These are phyloP conservation scores for Xestia ashworthii DNA, from an alignment of 2,888 invertebrate species.

Conservation along the genomic window DNA sequence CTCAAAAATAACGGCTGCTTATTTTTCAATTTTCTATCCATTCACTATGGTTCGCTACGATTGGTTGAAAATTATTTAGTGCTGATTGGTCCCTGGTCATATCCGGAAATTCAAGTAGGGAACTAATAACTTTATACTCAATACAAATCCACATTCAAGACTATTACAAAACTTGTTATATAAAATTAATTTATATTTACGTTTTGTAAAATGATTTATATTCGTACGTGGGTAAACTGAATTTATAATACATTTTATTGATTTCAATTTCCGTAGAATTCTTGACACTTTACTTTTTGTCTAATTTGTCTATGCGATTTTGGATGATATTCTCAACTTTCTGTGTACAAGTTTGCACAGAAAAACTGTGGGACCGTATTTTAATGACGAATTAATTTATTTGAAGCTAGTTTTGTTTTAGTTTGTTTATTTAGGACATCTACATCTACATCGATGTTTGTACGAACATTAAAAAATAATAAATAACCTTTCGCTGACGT, in stretches of 20 bases:
- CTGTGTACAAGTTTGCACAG: background rate
- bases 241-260: background rate
- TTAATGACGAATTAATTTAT: background rate
- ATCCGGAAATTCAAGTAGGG: slow-evolving; percentile 5
- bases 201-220: background rate
- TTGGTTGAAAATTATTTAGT: slow-evolving; percentile 39
- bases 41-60: slow-evolving; percentile 41
- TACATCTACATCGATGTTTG: no score
- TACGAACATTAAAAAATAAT: no score
- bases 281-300: slow-evolving; percentile 11
- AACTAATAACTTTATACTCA: rapidly evolving
- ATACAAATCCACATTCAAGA: rapidly evolving
- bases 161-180: rapidly evolving
- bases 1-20: slow-evolving; percentile 62
- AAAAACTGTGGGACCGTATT: background rate
- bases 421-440: no score
- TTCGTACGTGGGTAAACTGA: rapidly evolving
- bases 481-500: background rate
- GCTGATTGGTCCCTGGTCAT: slow-evolving; percentile 44
- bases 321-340: slow-evolving; percentile 42
- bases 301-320: slow-evolving; percentile 31
- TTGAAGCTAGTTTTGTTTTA: background rate
- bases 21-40: slow-evolving; percentile 20
- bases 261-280: background rate
- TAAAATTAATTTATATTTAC: rapidly evolving